Evolutionary conservation across 2,113 vertebrate species (phyloP).

Genomic region (Pteronura brasiliensis): DNA sequence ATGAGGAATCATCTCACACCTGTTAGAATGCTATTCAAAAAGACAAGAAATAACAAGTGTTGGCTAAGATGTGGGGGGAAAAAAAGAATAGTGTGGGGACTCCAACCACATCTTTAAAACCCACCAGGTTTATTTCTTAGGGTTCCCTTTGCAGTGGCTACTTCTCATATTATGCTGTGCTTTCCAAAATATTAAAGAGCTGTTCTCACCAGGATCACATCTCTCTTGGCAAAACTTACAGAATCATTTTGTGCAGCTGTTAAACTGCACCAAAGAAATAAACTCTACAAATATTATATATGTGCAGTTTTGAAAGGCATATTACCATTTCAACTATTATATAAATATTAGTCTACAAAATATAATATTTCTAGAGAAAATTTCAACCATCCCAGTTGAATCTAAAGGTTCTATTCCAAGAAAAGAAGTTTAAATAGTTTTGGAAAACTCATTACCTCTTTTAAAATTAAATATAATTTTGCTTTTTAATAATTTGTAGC

Average conservation of each 20-base stretch:
- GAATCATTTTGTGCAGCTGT: not conserved
- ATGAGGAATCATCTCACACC: not conserved
- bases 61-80: not conserved
- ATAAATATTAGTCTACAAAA: not conserved
- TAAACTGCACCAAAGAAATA: not conserved
- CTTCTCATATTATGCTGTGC: not conserved
- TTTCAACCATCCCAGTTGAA: not conserved
- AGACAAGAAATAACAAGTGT: not conserved
- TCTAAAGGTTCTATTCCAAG: not conserved
- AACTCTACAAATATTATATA: not conserved
- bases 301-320: not conserved
- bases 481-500: not conserved
- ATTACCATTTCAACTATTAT: not conserved
- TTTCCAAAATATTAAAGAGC: not conserved
- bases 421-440: not conserved
- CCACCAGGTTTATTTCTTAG: not conserved
- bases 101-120: not conserved
- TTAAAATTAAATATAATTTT: not conserved
- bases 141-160: not conserved
- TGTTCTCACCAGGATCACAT: not conserved
- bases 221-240: not conserved
- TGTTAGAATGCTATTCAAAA: not conserved
- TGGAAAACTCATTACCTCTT: not conserved
- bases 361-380: not conserved
- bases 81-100: not conserved